Evolutionary conservation across 2,797 vertebrate species (phyloP), one percentile per base, ranked within the genome.

Genomic region (Atherinosoma microstoma): DNA sequence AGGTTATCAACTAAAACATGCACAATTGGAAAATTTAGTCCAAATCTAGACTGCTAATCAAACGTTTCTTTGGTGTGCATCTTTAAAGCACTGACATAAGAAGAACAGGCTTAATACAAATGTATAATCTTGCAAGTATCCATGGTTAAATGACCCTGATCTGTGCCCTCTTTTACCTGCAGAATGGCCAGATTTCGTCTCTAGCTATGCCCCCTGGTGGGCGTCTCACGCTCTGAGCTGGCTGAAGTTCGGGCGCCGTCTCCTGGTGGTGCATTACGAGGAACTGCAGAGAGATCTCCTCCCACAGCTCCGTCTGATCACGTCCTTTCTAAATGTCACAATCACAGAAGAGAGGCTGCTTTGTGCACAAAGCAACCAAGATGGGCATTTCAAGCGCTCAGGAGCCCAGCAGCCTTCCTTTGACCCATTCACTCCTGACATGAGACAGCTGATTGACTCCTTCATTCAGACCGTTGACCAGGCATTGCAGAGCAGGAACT

Each of bases 171-270:
- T 66, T 10, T 67, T 68, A 2, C 2, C 51, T 12, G 29, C 91
- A 96, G 98, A 99, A 66, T 99, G 98, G 98, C 96, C 97, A 0
- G 98, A 98, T 16, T 99, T 99, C 0, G 98, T 99, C 32, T 95
- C 94, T 89, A 97, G 96, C 88, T 99, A 99, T 0, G 96, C 97
- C 0, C 96, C 97, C 0, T 99, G 98, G 98, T 99, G 98, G 98
- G 96, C 95, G 0, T 98, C 97, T 3, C 98, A 99, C 0, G 94
- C 96, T 1, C 89, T 99, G 61, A 96, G 96, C 92, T 99, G 98
- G 98, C 92, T 99, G 34, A 95, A 92, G 78, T 98, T 96, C 0
- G 96, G 97, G 18, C 95, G 91, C 29, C 95, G 87, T 51, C 92
- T 99, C 76, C 94, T 98, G 3, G 88, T 99, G 15, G 80, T 99